Base-by-base conservation (phyloP, 2,888 invertebrate genomes). In the Aspidiotus destructor region DNA sequence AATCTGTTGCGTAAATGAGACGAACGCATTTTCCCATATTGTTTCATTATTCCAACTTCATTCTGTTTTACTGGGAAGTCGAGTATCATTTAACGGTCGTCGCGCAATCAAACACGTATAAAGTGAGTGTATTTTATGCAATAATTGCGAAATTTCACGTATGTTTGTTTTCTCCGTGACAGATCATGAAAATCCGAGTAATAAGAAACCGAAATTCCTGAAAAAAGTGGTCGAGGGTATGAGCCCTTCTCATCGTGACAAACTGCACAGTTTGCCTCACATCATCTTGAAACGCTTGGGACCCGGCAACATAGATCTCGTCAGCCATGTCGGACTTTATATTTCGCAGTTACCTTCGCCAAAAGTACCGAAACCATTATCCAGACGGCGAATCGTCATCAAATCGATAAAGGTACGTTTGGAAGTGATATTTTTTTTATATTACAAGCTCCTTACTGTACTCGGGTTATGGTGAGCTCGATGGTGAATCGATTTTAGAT, bases 341-440 rank as follows among this genome's bases (percentile, higher is more conserved):
- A 67, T 67, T 67, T 60, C 67, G 41, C 67, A 67, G 40, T 48
- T 67, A 44, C 58, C 48, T 58, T 67, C 67, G 16, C 13, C 58
- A 28, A 67, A 67, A 58, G 60, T 67, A 67, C 67, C 67, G 41
- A 67, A 60, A 60, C 67, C 67, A 58, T 28, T 58, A 8, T 67
- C 67, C 11, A 67, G 67, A 40, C 44, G 67, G 48, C 44, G 60
- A 16, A 67, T 67, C 44, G 52, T 67, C n/a, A 52, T 67, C 40
- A 67, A 52, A 48, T 67, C 67, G 9, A 58, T 67, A 40, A 67
- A 67, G 58, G 67, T 67, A 40, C 55, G 54, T 28, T 41, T 58
- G 40, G 8, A 58, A 48, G 10, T 48, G n/a, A n/a, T 48, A 44
- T 44, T 13, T 10, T 10, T 44, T 10, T 13, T 44, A 13, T 44